Conservation (phyloP, 2,888 invertebrate species). For the Allophyes oxyacanthae region DNA sequence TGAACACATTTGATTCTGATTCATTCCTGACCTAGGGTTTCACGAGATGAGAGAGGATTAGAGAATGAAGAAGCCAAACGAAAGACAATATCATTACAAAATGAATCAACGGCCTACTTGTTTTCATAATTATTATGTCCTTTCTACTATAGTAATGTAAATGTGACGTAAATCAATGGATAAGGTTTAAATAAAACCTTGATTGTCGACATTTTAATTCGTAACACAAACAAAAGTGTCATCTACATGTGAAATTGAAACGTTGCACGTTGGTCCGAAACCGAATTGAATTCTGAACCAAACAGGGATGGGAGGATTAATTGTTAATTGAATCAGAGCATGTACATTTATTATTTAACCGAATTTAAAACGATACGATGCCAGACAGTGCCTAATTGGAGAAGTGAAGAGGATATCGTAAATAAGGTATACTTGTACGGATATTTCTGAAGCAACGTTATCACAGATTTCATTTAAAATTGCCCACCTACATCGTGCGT, state of each 20-base stretch:
- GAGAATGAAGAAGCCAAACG: too few species aligned
- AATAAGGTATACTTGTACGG: slow-evolving; percentile 29
- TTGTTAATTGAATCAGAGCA: slow-evolving; percentile 82
- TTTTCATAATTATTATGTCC: too few species aligned
- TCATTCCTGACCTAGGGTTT: too few species aligned
- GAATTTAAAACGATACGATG: slow-evolving; percentile 70
- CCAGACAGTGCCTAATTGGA: slow-evolving; percentile 68
- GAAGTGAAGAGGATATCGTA: slow-evolving; percentile 63
- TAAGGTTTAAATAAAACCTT: slow-evolving; percentile 67
- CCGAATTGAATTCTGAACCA: slow-evolving; percentile 77
- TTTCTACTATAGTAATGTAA: too few species aligned
- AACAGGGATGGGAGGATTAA: slow-evolving; percentile 75
- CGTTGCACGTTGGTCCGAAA: slow-evolving; percentile 73
- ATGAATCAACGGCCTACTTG: too few species aligned
- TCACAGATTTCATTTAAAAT: slow-evolving; percentile 16
- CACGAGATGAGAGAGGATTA: too few species aligned
- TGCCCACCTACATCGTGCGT: slow-evolving; percentile 24
- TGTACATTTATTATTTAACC: slow-evolving; percentile 75
- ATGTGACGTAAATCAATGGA: slow-evolving; percentile 41
- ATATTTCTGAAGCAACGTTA: slow-evolving; percentile 26
- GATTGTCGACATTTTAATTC: slow-evolving; percentile 77
- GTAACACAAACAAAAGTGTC: slow-evolving; percentile 76
- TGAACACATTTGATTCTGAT: too few species aligned
- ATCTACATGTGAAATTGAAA: slow-evolving; percentile 79
- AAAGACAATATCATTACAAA: too few species aligned